Percentiles rank a stretch among this genome's conserved stretches.
These are phyloP conservation scores for Alexandromys fortis DNA, from an alignment of 2,113 vertebrate genomes.

Conservation along the genomic window DNA sequence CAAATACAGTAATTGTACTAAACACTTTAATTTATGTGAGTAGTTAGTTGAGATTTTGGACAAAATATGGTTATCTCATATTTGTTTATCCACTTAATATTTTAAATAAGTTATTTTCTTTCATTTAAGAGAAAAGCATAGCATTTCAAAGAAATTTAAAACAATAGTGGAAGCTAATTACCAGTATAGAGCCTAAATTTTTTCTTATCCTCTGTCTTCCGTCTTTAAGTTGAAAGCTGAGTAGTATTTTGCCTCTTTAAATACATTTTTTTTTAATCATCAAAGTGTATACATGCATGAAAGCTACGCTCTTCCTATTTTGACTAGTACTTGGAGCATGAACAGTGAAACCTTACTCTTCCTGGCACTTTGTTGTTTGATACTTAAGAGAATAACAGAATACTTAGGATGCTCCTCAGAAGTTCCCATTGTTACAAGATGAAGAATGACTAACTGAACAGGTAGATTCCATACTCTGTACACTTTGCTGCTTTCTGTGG, in stretches of 20 bases:
- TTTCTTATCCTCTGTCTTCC: conserved; percentile 27
- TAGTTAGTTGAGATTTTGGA: not conserved
- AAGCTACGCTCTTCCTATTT: conserved; percentile 65
- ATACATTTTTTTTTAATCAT: conserved; percentile 63
- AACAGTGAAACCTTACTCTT: conserved; percentile 76
- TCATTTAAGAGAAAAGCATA: conserved; percentile 50
- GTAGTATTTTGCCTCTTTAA: conserved; percentile 57
- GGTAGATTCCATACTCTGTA: conserved; percentile 62
- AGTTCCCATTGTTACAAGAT: not conserved
- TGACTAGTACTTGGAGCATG: conserved; percentile 73
- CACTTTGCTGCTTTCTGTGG: conserved; percentile 62
- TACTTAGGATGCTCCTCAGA: conserved; percentile 61
- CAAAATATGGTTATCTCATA: not conserved
- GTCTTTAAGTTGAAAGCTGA: conserved; percentile 63
- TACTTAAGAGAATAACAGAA: conserved; percentile 78
- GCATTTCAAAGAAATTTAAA: conserved; percentile 2
- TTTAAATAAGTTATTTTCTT: conserved; percentile 68
- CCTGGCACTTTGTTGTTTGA: conserved; percentile 58
- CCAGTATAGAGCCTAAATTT: not conserved
- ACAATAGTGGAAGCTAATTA: not conserved
- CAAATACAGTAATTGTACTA: not conserved
- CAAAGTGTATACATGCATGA: conserved; percentile 66
- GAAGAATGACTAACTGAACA: conserved; percentile 64
- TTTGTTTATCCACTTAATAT: conserved; percentile 48
- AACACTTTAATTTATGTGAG: not conserved